These are phyloP conservation scores for Bucorvus abyssinicus DNA, from an alignment of 2,797 vertebrate species.

Conservation along the genomic window DNA sequence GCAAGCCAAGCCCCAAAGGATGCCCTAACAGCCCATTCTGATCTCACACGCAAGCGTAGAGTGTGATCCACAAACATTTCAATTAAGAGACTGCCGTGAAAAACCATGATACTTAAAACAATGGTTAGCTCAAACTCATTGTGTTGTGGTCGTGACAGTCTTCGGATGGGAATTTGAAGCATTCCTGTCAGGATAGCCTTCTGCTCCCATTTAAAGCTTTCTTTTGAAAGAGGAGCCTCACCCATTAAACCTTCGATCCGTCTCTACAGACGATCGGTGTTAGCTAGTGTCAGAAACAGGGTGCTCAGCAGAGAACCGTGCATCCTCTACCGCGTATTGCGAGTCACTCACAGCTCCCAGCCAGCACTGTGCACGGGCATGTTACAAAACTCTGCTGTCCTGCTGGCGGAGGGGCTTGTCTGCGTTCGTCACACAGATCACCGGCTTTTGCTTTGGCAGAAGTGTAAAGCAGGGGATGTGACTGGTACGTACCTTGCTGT, in stretches of 20 bases:
- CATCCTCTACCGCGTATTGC: rapidly evolving
- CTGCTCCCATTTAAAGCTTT: not conserved
- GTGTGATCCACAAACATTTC: not conserved
- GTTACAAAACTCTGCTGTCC: not conserved
- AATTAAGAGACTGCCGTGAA: not conserved
- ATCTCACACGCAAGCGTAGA: not conserved
- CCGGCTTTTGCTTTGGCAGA: not conserved
- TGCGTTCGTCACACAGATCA: not conserved
- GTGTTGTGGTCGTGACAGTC: not conserved
- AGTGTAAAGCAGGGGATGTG: not conserved
- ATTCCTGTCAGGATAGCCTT: not conserved
- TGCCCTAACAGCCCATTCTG: not conserved
- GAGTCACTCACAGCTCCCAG: not conserved
- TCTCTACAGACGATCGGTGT: not conserved
- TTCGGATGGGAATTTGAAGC: not conserved
- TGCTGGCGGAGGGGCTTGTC: not conserved
- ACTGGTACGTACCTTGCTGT: constrained; percentile 73
- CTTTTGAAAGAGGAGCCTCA: not conserved
- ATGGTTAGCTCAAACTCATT: not conserved
- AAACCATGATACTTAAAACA: not conserved
- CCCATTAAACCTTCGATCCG: not conserved
- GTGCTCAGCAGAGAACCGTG: no score
- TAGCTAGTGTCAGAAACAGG: no score
- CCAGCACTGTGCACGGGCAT: not conserved
- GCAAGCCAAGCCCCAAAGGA: not conserved